A percentile compares a stretch with the other conserved stretches of the same genome.
phyloP scores from a whole-genome alignment of 2,888 invertebrate species.

The Sarcophaga subvicina region DNA sequence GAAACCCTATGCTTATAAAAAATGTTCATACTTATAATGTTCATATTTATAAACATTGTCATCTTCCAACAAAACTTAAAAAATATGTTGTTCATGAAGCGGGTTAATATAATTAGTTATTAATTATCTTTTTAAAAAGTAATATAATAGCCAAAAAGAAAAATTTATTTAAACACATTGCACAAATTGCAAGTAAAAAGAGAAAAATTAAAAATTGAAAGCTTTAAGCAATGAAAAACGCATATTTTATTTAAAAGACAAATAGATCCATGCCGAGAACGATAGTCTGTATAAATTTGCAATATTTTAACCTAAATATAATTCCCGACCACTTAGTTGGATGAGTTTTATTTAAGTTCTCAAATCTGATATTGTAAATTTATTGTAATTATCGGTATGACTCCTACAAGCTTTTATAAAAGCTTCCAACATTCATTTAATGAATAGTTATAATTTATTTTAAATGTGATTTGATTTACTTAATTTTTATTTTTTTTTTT shows the following conservation, averaged over 20 bases:
- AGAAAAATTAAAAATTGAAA: neutral
- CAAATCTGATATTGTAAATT: too few species aligned
- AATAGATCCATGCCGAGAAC: neutral
- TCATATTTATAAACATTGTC: neutral
- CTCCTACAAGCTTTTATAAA: neutral
- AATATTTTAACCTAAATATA: neutral
- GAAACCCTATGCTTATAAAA: too few species aligned
- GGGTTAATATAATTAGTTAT: conserved; percentile 57
- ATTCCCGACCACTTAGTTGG: too few species aligned
- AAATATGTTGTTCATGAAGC: conserved; percentile 43
- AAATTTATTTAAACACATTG: conserved; percentile 42
- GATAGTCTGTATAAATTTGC: neutral
- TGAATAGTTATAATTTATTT: conserved; percentile 43
- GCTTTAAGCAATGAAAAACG: conserved; percentile 53
- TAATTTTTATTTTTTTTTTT: conserved; percentile 19
- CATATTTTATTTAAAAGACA: conserved; percentile 26
- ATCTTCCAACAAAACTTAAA: neutral
- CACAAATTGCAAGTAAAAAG: conserved; percentile 53
- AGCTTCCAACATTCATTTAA: neutral
- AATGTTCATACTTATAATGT: neutral
- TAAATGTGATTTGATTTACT: conserved; percentile 53
- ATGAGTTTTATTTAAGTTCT: too few species aligned
- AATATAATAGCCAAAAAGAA: conserved; percentile 33
- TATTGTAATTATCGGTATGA: neutral
- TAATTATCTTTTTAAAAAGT: conserved; percentile 41